Evolutionary conservation across 2,797 vertebrate genomes (phyloP), one percentile per base, ranked within the genome.

Genomic region (Xenentodon cancila): DNA sequence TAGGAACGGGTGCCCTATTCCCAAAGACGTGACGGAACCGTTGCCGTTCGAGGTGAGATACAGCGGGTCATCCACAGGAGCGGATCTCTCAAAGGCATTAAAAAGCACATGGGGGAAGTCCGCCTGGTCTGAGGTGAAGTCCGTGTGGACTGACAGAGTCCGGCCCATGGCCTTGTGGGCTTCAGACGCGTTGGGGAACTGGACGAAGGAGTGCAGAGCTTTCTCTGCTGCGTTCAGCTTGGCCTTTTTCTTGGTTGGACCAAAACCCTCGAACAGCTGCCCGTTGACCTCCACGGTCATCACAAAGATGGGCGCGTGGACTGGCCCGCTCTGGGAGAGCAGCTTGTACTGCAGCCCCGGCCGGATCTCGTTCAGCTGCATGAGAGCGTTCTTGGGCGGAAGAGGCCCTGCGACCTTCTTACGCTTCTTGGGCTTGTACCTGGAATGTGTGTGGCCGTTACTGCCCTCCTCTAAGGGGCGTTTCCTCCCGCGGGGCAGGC

Each of bases 241-340:
- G 58, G 97, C 97, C 53, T 98, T 98, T 89, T 98, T 98, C 82
- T 98, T 98, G 0, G 97, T 98, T 0, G 96, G 94, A 53, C 97
- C 96, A 0, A 94, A 94, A 2, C 97, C 97, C 66, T 97, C 94
- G 0, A 97, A 98, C 0, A 92, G 84, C 87, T 97, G 96, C 40
- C 96, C 96, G 0, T 98, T 97, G 68, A 98, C 97, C 73, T 98
- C 96, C 2, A 97, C 96, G 0, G 93, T 93, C 96, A 98, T 98
- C 64, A 95, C 90, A 1, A 98, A 98, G 18, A 95, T 89, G 0
- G 97, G 97, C 0, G 97, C 96, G 0, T 98, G 97, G 32, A 98
- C 96, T 0, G 97, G 97, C 7, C 97, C 97, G 0, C 94, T 96
- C 88, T 98, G 97, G 0, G 96, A 96, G 2, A 95, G 92, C 30